A percentile compares a stretch with the other conserved stretches of the same genome.
These are phyloP conservation scores for Andrena dorsata DNA, from an alignment of 2,888 invertebrate genomes.

Conservation along the genomic window DNA sequence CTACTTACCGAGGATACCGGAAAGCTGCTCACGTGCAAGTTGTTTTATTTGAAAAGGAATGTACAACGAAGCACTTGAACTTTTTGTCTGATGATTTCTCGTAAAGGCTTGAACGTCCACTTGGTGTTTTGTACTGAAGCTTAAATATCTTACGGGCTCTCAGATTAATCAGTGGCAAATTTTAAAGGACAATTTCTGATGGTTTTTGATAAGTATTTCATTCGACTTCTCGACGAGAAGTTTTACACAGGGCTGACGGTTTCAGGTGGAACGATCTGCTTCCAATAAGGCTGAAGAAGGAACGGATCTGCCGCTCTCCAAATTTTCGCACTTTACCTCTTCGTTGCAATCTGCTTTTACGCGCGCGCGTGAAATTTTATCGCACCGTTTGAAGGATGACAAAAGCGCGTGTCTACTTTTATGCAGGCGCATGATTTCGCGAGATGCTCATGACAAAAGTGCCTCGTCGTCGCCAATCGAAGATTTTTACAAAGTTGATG, in stretches of 20 bases:
- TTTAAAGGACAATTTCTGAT: too few relatives aligned
- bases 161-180: too few relatives aligned
- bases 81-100: too few relatives aligned
- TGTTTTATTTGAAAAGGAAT: too few relatives aligned
- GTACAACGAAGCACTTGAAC: too few relatives aligned
- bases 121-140: too few relatives aligned
- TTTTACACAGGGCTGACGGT: too few relatives aligned
- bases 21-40: too few relatives aligned
- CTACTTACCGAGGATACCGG: too few relatives aligned
- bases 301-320: background rate
- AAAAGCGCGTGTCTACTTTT: background rate
- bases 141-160: too few relatives aligned
- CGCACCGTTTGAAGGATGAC: background rate
- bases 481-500: background rate
- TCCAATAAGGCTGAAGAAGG: background rate
- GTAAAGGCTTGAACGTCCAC: too few relatives aligned
- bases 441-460: background rate
- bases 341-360: slow-evolving; percentile 4
- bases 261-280: background rate
- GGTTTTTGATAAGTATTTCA: too few relatives aligned
- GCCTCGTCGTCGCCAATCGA: background rate
- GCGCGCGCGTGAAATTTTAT: slow-evolving; percentile 12
- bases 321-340: slow-evolving; percentile 4
- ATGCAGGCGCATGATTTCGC: slow-evolving; percentile 12
- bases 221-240: background rate